Evolutionary conservation across 2,113 vertebrate genomes (phyloP).

Genomic region (Nibea albiflora): DNA sequence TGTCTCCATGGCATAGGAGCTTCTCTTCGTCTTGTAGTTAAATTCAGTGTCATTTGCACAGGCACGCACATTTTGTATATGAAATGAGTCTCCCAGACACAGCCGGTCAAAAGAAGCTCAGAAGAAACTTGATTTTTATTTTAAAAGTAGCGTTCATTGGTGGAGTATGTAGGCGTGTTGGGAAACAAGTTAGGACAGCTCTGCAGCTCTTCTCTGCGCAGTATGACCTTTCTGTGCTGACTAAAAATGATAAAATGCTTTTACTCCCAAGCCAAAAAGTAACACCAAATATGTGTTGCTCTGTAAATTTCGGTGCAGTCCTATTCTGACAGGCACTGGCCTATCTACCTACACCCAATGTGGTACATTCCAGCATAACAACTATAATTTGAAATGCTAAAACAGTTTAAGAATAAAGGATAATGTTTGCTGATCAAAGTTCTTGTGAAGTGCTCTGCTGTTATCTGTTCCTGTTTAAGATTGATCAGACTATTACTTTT

Average conservation of each 20-base stretch:
- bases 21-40: not conserved
- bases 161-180: not conserved
- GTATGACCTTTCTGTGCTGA: not conserved
- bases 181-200: slow-evolving; percentile 39
- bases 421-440: not conserved
- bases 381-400: slow-evolving; percentile 28
- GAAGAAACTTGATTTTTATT: not conserved
- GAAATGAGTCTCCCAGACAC: not conserved
- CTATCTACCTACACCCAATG: not conserved
- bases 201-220: not conserved
- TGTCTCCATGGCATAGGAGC: not conserved
- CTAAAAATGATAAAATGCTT: not conserved
- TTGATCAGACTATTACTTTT: not conserved
- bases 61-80: not conserved
- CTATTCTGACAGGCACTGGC: not conserved
- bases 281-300: not conserved
- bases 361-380: slow-evolving; percentile 33
- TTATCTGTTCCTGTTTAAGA: not conserved
- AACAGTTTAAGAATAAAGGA: not conserved
- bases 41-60: no score
- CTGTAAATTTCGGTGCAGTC: not conserved
- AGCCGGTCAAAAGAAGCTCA: not conserved
- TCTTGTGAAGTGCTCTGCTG: not conserved
- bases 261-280: not conserved
- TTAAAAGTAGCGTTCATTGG: not conserved